A percentile compares a stretch with the other conserved stretches of the same genome.
Conservation (phyloP, 2,888 invertebrate genomes). For the Gandaritis pyraliata region DNA sequence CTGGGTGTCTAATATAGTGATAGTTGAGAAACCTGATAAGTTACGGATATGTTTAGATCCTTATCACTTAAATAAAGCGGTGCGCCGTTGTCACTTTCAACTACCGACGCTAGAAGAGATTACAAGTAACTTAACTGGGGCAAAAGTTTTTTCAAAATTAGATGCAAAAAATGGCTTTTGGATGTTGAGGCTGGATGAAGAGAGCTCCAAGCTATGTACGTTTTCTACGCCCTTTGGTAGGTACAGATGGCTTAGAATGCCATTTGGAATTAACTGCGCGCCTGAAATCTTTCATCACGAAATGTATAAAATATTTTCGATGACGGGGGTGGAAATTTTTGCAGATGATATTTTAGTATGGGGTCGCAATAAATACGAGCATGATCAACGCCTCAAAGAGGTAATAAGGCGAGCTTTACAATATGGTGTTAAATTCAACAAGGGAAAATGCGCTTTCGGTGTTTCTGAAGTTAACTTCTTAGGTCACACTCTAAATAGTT, state of each 20-base stretch:
- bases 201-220: slow-evolving; percentile 15
- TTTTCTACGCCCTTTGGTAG: slow-evolving; percentile 16
- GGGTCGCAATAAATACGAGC: neutral
- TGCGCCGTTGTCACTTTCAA: slow-evolving; percentile 17
- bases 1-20: slow-evolving; percentile 20
- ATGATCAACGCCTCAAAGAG: neutral
- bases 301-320: slow-evolving; percentile 20
- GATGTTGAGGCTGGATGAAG: slow-evolving; percentile 18
- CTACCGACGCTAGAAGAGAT: slow-evolving; percentile 9
- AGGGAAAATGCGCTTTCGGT: too few relatives aligned
- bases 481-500: too few relatives aligned
- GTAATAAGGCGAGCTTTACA: slow-evolving; percentile 2
- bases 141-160: slow-evolving; percentile 3
- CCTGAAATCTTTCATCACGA: slow-evolving; percentile 20
- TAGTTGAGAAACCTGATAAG: slow-evolving; percentile 12
- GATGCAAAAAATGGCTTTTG: slow-evolving; percentile 19
- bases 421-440: slow-evolving; percentile 1
- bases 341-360: slow-evolving; percentile 8
- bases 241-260: slow-evolving; percentile 11
- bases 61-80: slow-evolving; percentile 10
- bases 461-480: too few relatives aligned
- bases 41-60: slow-evolving; percentile 13
- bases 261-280: slow-evolving; percentile 15
- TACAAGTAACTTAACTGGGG: slow-evolving; percentile 5
- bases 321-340: slow-evolving; percentile 6